Percentiles rank a stretch among this genome's conserved stretches.
These are phyloP conservation scores for Spheniscus humboldti DNA, from an alignment of 2,797 vertebrate species.

Conservation along the genomic window DNA sequence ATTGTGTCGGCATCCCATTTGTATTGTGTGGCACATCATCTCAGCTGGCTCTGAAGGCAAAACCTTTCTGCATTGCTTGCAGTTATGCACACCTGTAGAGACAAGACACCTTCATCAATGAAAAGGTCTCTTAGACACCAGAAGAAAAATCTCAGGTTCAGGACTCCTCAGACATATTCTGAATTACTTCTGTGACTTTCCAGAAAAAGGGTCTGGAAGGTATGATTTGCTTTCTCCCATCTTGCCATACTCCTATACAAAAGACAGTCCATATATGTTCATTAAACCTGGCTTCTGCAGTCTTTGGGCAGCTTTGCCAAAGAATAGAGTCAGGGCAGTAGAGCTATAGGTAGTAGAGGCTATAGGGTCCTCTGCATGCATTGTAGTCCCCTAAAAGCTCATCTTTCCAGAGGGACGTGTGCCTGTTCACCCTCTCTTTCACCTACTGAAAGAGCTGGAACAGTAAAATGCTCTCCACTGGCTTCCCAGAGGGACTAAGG, in stretches of 20 bases:
- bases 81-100: not conserved
- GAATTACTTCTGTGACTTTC: not conserved
- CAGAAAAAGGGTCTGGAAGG: not conserved
- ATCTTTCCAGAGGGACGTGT: accelerated
- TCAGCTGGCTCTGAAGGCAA: not conserved
- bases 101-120: not conserved
- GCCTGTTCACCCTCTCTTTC: not conserved
- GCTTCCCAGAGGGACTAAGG: not conserved
- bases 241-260: not conserved
- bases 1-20: not conserved
- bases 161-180: not conserved
- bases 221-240: not conserved
- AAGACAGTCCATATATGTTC: not conserved
- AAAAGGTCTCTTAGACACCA: not conserved
- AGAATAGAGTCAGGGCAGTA: not conserved
- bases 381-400: not conserved
- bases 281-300: not conserved
- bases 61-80: not conserved
- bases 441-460: not conserved
- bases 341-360: not conserved
- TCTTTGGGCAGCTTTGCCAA: not conserved
- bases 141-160: not conserved
- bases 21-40: not conserved
- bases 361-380: not conserved
- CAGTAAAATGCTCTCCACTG: not conserved